Evolutionary conservation across 2,113 vertebrate species (phyloP).

Genomic region (Trichomycterus rosablanca): DNA sequence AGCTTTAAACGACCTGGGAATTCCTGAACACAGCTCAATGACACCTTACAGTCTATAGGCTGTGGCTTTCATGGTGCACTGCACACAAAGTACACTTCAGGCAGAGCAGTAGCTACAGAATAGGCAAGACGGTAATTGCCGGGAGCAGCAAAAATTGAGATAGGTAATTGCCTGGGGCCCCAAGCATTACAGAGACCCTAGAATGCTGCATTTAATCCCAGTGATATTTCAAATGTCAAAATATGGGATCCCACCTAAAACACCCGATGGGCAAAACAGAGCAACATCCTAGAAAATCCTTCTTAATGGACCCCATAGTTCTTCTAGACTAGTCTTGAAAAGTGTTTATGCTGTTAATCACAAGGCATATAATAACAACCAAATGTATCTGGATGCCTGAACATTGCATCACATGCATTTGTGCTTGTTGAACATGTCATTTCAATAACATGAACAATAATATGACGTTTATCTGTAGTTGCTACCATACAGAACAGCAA

Average conservation of each 20-base stretch:
- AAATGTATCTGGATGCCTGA: no score
- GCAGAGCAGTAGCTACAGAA: neutral
- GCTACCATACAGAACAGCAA: no score
- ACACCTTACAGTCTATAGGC: neutral
- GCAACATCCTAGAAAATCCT: neutral
- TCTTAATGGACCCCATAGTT: neutral
- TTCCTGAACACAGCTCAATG: constrained; percentile 12
- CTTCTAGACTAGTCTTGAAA: no score
- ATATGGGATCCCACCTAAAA: neutral
- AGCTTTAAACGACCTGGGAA: constrained; percentile 8
- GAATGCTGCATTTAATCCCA: neutral
- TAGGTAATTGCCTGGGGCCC: no score
- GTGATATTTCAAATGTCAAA: neutral
- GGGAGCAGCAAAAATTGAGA: no score
- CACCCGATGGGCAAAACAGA: neutral
- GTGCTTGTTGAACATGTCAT: no score
- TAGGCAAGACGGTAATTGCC: neutral
- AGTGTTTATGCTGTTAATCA: no score
- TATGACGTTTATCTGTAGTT: no score
- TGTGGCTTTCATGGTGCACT: neutral
- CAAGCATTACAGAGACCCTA: no score
- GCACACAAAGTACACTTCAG: neutral
- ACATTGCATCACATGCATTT: no score
- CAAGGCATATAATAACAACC: no score
- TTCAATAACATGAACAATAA: no score